These are phyloP conservation scores for Phylloscopus collybita DNA, from an alignment of 2,797 vertebrate genomes.

Conservation along the genomic window DNA sequence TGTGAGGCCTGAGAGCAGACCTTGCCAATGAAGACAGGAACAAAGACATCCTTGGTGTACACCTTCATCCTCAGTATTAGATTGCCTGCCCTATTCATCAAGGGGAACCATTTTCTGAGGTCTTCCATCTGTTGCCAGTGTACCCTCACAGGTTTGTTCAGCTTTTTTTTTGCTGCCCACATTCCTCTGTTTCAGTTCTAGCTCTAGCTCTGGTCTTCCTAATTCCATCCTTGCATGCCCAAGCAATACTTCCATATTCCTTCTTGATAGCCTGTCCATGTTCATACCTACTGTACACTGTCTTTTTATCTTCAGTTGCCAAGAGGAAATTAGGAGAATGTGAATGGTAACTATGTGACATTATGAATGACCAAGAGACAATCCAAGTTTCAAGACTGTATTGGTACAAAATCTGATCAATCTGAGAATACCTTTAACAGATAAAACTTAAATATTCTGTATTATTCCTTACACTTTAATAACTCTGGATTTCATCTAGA, in stretches of 20 bases:
- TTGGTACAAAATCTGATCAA: neutral
- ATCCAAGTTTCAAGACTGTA: neutral
- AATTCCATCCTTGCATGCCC: neutral
- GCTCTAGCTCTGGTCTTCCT: neutral
- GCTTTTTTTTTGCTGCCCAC: neutral
- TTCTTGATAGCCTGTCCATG: neutral
- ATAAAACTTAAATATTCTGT: neutral
- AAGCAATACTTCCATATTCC: neutral
- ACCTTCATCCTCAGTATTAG: neutral
- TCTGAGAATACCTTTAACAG: neutral
- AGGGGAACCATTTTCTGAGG: neutral
- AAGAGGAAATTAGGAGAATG: neutral
- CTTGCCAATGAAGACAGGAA: neutral
- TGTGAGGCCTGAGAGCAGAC: neutral
- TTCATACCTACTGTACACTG: neutral
- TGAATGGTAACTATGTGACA: neutral
- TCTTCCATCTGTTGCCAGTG: neutral
- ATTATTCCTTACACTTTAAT: neutral
- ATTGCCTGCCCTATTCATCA: neutral
- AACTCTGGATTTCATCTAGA: neutral
- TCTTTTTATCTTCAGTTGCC: neutral
- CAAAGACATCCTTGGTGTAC: neutral
- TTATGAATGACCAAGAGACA: neutral
- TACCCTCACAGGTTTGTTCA: neutral
- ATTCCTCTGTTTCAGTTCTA: neutral